Base-by-base conservation (phyloP, 2,888 invertebrate species). In the Patella caerulea region DNA sequence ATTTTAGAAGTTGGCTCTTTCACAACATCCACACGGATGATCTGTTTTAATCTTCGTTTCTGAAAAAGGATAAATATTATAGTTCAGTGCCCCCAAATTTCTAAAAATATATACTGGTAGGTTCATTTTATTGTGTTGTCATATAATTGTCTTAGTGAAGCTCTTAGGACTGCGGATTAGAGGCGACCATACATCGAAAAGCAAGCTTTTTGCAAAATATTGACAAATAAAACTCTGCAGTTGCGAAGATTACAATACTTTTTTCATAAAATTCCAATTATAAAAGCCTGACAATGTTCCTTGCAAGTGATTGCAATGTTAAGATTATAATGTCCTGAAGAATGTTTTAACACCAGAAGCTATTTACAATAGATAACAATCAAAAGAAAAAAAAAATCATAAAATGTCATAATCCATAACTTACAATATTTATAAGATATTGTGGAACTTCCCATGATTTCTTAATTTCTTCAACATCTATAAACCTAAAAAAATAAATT, bases 381-480 rank as follows among this genome's bases (percentile, higher is more conserved):
- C 11, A 53, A 15, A 72, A 72, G n/a, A 24, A 45, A 29, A 14
- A 29, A 14, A 29, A 17, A 5, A 19, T 52, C 34, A 52, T 69
- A 71, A 45, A 73, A 5, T n/a, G 9, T 19, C n/a, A 75, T 45
- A 45, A 45, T 45, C 45, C 45, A 7, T 9, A 45, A 45, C 84
- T 84, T 82, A 94, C 93, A 88, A 94, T 92, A 92, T 92, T 93
- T 0, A 81, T 74, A 71, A 86, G 79, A 79, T 88, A 55, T 79
- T 77, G 83, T 65, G 85, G 85, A 78, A 89, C 84, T 78, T 88
- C 82, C 88, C 90, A 90, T 34, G 85, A 85, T 65, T 87, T 85
- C 81, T 87, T 88, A 11, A 91, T 83, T 45, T 89, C 88, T 34
- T 87, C 86, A 5, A 89, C 81, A 78, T 88, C 84, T 56, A 89